phyloP scores from a whole-genome alignment of 2,888 invertebrate species.

The Tiphia femorata region DNA sequence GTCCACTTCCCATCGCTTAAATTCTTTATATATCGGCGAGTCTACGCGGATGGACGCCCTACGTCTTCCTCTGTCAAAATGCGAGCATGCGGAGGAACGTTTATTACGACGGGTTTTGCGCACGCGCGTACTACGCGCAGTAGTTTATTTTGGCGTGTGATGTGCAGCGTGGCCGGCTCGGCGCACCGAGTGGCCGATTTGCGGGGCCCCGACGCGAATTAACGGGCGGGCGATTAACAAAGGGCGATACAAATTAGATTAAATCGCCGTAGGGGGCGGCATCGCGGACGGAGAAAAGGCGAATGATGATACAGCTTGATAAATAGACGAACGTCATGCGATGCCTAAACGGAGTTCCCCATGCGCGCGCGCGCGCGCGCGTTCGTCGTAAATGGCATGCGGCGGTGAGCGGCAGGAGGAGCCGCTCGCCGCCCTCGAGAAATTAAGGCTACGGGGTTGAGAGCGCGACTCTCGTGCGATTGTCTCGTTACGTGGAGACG shows the following conservation, averaged over 20 bases:
- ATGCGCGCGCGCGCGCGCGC: too few species aligned
- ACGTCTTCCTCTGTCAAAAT: too few species aligned
- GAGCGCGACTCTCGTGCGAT: too few species aligned
- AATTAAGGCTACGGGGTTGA: too few species aligned
- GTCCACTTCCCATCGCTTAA: too few species aligned
- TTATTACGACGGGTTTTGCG: constrained; percentile 48
- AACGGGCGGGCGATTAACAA: constrained; percentile 66
- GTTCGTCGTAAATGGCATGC: constrained; percentile 41
- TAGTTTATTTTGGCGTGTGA: constrained; percentile 60
- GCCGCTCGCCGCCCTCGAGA: too few species aligned
- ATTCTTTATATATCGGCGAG: too few species aligned
- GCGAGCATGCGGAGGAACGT: too few species aligned
- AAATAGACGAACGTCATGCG: constrained; percentile 67
- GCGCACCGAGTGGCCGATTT: constrained; percentile 46
- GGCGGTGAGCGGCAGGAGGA: too few species aligned
- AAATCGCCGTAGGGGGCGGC: constrained; percentile 68
- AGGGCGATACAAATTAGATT: constrained; percentile 69
- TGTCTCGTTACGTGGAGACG: too few species aligned
- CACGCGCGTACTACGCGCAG: constrained; percentile 50
- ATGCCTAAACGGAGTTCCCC: constrained; percentile 65
- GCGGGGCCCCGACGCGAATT: constrained; percentile 60
- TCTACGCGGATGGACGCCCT: too few species aligned
- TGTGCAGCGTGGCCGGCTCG: too few species aligned
- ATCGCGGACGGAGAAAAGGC: constrained; percentile 58
- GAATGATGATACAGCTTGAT: constrained; percentile 67